phyloP scores from a whole-genome alignment of 2,888 invertebrate species.

The Elysia crispata region DNA sequence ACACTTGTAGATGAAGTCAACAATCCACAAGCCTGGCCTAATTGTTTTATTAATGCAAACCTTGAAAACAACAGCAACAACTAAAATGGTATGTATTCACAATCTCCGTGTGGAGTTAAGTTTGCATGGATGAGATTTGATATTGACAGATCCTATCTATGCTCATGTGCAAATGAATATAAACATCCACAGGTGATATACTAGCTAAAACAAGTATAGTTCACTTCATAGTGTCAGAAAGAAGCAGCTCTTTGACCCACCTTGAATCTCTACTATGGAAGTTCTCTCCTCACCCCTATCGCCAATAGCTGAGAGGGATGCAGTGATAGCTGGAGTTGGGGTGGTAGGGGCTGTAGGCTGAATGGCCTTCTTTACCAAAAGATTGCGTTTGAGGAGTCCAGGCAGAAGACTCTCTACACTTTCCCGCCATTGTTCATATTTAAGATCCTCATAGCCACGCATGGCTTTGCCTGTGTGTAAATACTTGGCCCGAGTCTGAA shows the following conservation, averaged over 20 bases:
- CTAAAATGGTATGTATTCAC: no score
- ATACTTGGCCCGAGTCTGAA: conserved; percentile 86
- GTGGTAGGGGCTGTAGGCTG: conserved; percentile 25
- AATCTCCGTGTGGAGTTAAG: no score
- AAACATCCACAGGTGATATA: no score
- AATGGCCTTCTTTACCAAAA: conserved; percentile 63
- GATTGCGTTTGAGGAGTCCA: conserved; percentile 75
- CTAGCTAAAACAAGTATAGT: no score
- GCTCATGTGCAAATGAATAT: no score
- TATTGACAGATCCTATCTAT: no score
- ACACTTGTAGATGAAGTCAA: no score
- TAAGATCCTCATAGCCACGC: conserved; percentile 86
- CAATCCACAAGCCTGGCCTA: no score
- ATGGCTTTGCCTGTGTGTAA: conserved; percentile 86
- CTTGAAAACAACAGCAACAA: no score
- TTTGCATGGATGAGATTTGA: no score
- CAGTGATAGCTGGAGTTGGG: conserved; percentile 27
- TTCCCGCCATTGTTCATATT: conserved; percentile 85
- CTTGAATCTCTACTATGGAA: conserved; percentile 42
- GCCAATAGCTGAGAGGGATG: conserved; percentile 33
- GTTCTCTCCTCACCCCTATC: conserved; percentile 41
- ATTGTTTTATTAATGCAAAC: no score
- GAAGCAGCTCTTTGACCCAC: background rate
- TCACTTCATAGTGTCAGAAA: no score
- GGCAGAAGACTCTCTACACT: conserved; percentile 83